Evolutionary conservation across 2,888 invertebrate species (phyloP).

Genomic region (Agrilus biguttatus): DNA sequence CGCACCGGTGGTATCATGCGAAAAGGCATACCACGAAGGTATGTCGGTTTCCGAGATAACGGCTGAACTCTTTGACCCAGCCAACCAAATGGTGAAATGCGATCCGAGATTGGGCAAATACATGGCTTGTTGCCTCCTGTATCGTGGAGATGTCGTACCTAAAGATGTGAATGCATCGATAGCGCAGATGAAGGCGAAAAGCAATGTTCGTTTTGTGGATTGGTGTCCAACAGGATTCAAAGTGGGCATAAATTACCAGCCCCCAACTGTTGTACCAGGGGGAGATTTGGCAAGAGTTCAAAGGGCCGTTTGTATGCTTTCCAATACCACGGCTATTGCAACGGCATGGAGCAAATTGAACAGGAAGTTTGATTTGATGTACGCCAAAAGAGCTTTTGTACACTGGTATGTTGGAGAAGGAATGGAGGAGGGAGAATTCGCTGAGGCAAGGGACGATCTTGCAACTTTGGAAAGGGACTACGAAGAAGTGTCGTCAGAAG

Average conservation of each 20-base stretch:
- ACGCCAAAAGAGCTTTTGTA: conserved; percentile 83
- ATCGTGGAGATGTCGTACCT: conserved; percentile 80
- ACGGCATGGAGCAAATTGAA: conserved; percentile 83
- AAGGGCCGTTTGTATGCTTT: conserved; percentile 79
- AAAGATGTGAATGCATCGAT: conserved; percentile 80
- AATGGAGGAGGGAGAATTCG: conserved; percentile 74
- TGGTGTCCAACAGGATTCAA: conserved; percentile 92
- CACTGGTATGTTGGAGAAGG: conserved; percentile 77
- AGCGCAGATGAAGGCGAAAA: conserved; percentile 60
- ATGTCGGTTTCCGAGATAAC: conserved; percentile 73
- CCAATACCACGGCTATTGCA: conserved; percentile 82
- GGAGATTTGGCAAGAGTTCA: conserved; percentile 71
- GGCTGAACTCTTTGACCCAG: conserved; percentile 74
- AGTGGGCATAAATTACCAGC: conserved; percentile 48
- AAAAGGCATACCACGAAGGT: conserved; percentile 61
- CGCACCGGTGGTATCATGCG: conserved; percentile 57
- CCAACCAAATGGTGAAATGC: conserved; percentile 84
- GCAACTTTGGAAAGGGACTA: conserved; percentile 59
- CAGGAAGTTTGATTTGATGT: conserved; percentile 92
- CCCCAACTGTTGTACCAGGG: conserved; percentile 61
- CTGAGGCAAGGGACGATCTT: conserved; percentile 66
- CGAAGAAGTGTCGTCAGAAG: conserved; percentile 56
- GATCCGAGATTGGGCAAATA: conserved; percentile 74
- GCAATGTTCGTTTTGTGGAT: conserved; percentile 78
- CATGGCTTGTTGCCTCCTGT: conserved; percentile 79